Conservation (phyloP, 2,888 invertebrate genomes). For the Himalopsyche kuldschensis region DNA sequence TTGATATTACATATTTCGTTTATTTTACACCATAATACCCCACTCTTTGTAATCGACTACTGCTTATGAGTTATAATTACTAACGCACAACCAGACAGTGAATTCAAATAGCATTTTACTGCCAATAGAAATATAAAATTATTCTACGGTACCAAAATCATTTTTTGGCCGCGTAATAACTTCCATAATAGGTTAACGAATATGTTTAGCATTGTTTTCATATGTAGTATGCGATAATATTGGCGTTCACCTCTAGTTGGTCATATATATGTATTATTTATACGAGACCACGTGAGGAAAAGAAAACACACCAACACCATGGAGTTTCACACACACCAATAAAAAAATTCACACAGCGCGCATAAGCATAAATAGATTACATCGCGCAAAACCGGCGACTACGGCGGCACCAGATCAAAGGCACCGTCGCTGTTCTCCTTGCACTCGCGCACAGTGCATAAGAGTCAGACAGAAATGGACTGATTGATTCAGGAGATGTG, state of each 20-base stretch:
- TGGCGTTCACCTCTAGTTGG: not conserved
- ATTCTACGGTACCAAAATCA: no score
- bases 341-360: slow-evolving; percentile 4
- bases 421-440: slow-evolving; percentile 41
- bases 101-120: no score
- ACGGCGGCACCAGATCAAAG: slow-evolving; percentile 40
- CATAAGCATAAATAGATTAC: slow-evolving; percentile 39
- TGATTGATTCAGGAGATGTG: slow-evolving; percentile 33
- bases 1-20: no score
- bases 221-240: no score
- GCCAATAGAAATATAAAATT: no score
- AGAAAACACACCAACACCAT: not conserved
- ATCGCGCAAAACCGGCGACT: slow-evolving; percentile 40
- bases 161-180: no score
- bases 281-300: not conserved
- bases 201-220: no score
- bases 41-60: no score
- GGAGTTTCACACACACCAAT: not conserved
- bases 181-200: no score
- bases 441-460: slow-evolving; percentile 24
- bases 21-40: no score
- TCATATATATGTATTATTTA: not conserved
- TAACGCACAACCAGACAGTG: no score
- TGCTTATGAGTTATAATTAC: no score
- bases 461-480: not conserved